phyloP scores from a whole-genome alignment of 2,797 vertebrate genomes.

The Aulostomus chinensis region DNA sequence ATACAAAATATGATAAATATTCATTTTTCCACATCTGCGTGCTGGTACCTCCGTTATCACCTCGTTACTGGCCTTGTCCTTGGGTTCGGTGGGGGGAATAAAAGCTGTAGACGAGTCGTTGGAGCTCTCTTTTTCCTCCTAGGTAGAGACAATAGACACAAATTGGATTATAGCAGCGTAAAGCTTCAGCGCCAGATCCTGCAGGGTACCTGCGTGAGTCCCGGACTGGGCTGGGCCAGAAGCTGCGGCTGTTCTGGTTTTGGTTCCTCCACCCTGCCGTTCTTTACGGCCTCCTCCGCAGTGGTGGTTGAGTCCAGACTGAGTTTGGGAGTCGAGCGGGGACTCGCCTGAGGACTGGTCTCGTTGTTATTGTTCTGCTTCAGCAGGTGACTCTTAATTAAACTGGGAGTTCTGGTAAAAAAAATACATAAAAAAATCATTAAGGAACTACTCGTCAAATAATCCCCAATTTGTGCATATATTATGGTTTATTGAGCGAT shows the following conservation, averaged over 20 bases:
- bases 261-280: constrained; percentile 85
- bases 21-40: no score
- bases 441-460: no score
- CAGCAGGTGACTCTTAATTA: constrained; percentile 86
- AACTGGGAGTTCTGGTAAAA: constrained; percentile 58
- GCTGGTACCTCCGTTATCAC: constrained; percentile 76
- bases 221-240: constrained; percentile 56
- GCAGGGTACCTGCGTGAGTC: constrained; percentile 64
- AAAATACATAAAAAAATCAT: no score
- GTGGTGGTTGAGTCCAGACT: constrained; percentile 72
- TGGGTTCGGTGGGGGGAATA: constrained; percentile 87
- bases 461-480: no score
- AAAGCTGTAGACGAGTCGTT: constrained; percentile 96
- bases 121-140: constrained; percentile 94
- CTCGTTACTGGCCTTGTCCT: constrained; percentile 81
- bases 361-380: constrained; percentile 91
- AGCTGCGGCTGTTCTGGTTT: constrained; percentile 43
- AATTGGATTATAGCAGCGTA: no score
- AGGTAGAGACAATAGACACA: background rate
- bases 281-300: constrained; percentile 82
- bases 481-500: no score
- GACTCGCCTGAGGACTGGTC: constrained; percentile 61
- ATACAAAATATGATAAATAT: no score
- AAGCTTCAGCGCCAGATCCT: no score
- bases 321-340: constrained; percentile 73